Percentiles rank a stretch among this genome's conserved stretches.
phyloP scores from a whole-genome alignment of 2,113 vertebrate species.

The Silurus asotus region DNA sequence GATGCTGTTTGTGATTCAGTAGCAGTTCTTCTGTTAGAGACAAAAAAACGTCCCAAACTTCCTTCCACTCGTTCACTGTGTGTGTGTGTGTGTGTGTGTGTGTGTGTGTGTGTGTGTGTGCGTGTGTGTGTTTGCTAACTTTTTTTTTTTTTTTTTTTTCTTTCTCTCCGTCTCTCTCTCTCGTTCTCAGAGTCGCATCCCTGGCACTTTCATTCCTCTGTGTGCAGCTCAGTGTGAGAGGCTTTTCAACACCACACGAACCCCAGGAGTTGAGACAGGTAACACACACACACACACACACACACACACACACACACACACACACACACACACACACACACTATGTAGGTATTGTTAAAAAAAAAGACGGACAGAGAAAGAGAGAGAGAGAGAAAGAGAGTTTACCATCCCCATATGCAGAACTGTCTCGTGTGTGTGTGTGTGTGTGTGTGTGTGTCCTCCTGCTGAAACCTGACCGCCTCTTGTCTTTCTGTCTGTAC shows the following conservation, averaged over 20 bases:
- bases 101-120: neutral
- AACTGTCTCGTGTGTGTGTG: neutral
- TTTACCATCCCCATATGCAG: conserved; percentile 21
- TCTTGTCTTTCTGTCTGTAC: conserved; percentile 25
- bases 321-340: neutral
- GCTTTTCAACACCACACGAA: conserved; percentile 81
- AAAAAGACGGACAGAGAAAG: neutral
- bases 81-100: neutral
- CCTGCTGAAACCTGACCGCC: conserved; percentile 2
- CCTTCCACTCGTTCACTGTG: too few relatives aligned
- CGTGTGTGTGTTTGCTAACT: neutral
- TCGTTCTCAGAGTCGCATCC: conserved; percentile 74
- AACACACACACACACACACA: conserved; percentile 58
- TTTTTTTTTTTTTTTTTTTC: neutral
- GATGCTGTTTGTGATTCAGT: too few relatives aligned
- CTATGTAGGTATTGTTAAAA: too few relatives aligned
- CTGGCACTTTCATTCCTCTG: conserved; percentile 78
- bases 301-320: neutral
- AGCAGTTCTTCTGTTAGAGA: too few relatives aligned
- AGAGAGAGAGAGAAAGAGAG: conserved; percentile 1
- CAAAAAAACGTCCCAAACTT: too few relatives aligned
- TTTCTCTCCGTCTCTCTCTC: conserved; percentile 9
- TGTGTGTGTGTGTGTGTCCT: conserved; percentile 35
- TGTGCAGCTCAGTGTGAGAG: conserved; percentile 83
- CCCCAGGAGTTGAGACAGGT: conserved; percentile 80